Conservation (phyloP, 1,140 invertebrate genomes). For the Cyrtorhinus lividipennis region DNA sequence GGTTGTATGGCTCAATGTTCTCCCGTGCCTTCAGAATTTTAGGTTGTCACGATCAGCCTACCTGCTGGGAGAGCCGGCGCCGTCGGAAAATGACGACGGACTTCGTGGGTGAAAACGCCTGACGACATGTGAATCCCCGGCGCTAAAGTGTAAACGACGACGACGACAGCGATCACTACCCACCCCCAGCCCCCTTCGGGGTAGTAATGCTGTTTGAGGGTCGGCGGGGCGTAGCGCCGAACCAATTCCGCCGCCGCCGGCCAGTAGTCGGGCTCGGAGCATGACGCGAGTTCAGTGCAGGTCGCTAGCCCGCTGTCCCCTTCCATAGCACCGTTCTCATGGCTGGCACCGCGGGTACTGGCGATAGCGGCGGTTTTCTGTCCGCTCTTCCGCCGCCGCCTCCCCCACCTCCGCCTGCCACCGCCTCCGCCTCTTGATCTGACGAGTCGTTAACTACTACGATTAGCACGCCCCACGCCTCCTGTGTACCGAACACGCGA, state of each 20-base stretch:
- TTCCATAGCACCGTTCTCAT: slow-evolving; percentile 13
- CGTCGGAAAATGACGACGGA: slow-evolving; percentile 22
- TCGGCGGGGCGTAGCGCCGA: slow-evolving; percentile 24
- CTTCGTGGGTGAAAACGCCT: slow-evolving; percentile 30
- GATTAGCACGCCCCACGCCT: background rate
- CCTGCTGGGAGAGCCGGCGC: slow-evolving; percentile 24
- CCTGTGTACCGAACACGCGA: background rate
- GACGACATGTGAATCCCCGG: slow-evolving; percentile 36
- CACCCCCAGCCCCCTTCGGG: slow-evolving; percentile 54
- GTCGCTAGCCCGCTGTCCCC: slow-evolving; percentile 26
- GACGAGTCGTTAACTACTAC: background rate
- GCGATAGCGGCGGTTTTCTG: background rate
- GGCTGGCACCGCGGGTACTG: background rate
- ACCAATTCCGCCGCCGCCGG: slow-evolving; percentile 13
- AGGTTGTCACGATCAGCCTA: too few relatives aligned
- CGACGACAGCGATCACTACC: slow-evolving; percentile 38
- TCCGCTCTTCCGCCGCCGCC: background rate
- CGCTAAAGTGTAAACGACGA: slow-evolving; percentile 37
- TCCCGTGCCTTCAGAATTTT: too few relatives aligned
- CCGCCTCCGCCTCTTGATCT: background rate
- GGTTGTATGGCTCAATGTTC: too few relatives aligned
- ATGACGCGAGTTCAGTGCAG: slow-evolving; percentile 26
- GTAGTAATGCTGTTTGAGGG: slow-evolving; percentile 43
- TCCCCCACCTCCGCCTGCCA: background rate
- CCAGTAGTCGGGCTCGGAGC: slow-evolving; percentile 25